A percentile compares a stretch with the other conserved stretches of the same genome.
These are phyloP conservation scores for Linurgus olivaceus DNA, from an alignment of 2,797 vertebrate genomes.

Conservation along the genomic window DNA sequence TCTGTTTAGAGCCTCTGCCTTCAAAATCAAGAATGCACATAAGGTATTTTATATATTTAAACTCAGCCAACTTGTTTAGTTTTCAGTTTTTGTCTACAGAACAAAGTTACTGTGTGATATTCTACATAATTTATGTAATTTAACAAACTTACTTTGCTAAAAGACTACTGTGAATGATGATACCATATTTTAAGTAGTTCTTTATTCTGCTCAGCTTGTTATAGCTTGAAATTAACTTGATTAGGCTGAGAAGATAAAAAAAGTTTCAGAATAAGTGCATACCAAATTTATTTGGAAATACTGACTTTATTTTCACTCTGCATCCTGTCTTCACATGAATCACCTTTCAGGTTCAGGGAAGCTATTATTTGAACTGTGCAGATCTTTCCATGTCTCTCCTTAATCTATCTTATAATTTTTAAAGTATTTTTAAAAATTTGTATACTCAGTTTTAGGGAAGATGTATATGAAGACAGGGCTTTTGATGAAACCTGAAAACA, in stretches of 20 bases:
- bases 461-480: background rate
- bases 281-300: background rate
- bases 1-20: background rate
- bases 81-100: background rate
- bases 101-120: background rate
- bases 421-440: background rate
- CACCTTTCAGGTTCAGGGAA: background rate
- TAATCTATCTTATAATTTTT: background rate
- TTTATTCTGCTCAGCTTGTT: background rate
- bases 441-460: background rate
- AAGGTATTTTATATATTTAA: background rate
- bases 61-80: background rate
- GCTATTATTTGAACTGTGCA: background rate
- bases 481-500: background rate
- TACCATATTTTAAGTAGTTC: background rate
- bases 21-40: background rate
- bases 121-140: background rate
- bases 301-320: background rate
- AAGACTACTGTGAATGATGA: background rate
- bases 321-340: background rate
- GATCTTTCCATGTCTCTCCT: background rate
- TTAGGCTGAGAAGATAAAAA: background rate
- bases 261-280: background rate
- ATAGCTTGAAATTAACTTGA: slow-evolving; percentile 6
- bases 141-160: background rate